A percentile compares a stretch with the other conserved stretches of the same genome.
Conservation (phyloP, 1,140 invertebrate genomes). For the Charaxes varanes region DNA sequence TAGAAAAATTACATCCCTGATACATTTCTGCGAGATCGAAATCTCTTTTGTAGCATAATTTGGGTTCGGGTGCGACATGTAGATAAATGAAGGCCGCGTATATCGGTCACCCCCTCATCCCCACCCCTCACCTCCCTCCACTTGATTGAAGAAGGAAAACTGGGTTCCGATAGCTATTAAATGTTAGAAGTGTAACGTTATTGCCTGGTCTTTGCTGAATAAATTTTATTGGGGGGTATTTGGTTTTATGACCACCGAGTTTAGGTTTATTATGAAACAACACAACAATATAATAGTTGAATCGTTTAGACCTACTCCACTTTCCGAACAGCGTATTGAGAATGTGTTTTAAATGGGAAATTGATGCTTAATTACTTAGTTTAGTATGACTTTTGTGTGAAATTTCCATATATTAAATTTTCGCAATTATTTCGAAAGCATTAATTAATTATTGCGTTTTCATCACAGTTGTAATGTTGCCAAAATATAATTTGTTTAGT, state of each 20-base stretch:
- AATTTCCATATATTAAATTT: too few relatives aligned
- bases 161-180: conserved; percentile 20
- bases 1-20: conserved; percentile 62
- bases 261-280: too few relatives aligned
- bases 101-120: conserved; percentile 16
- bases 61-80: conserved; percentile 36
- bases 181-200: conserved; percentile 11
- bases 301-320: too few relatives aligned
- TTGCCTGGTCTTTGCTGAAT: conserved; percentile 8
- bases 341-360: too few relatives aligned
- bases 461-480: too few relatives aligned
- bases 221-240: conserved; percentile 5
- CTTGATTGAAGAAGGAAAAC: conserved; percentile 25
- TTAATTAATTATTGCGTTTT: too few relatives aligned
- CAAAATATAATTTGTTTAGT: too few relatives aligned
- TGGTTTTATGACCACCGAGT: neutral
- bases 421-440: too few relatives aligned
- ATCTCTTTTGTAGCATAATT: conserved; percentile 45
- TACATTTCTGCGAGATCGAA: conserved; percentile 52
- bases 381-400: too few relatives aligned
- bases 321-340: too few relatives aligned
- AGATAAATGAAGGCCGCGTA: conserved; percentile 42
- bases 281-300: too few relatives aligned
- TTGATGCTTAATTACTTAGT: too few relatives aligned
- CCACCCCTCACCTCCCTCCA: conserved; percentile 7